Base-by-base conservation (phyloP, 2,888 invertebrate genomes). In the Chesias legatella region DNA sequence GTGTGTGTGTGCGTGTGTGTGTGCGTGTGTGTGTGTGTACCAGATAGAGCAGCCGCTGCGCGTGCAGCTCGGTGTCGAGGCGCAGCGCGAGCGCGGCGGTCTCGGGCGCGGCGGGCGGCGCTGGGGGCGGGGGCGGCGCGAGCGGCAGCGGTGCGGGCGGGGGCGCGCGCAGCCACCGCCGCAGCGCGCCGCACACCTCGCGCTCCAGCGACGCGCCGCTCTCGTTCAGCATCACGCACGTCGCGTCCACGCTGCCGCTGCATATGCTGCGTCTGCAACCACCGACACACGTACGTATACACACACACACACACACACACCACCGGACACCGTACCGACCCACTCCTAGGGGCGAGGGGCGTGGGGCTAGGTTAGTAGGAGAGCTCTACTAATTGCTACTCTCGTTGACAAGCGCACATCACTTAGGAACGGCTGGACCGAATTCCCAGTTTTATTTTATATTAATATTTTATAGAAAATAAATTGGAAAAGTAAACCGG, bases 151-250 rank as follows among this genome's bases (percentile, higher is more conserved):
- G 71, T 39, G 64, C 73, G 51, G 69, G 67, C 58, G 83, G 81
- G 47, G 82, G 70, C 29, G 76, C 51, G 54, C 94, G 92, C 28
- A 98, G 85, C 37, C 93, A 91, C 22, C 90, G 89, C 48, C 70
- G 62, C 49, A 72, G 63, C 24, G 63, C 66, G 7, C 11, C 44
- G 1, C 55, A 55, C 34, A 52, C 67, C 11, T 94, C 94, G 24
- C 94, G 93, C 86, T 99, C 98, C 44, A 99, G 86, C 48, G 95
- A 91, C 0, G 95, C 91, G 58, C 94, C 94, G 3, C 95, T 96
- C 77, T 97, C 97, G 86, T 99, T 99, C 17, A 99, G 93, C 58
- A 98, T 95, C 1, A 97, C 98, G 88, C 99, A 99, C 29, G 96
- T 94, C 34, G 98, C 98, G 80, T 99, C 98, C 43, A 98, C 91